phyloP scores from a whole-genome alignment of 2,888 invertebrate species.

The Ophraella communa region DNA sequence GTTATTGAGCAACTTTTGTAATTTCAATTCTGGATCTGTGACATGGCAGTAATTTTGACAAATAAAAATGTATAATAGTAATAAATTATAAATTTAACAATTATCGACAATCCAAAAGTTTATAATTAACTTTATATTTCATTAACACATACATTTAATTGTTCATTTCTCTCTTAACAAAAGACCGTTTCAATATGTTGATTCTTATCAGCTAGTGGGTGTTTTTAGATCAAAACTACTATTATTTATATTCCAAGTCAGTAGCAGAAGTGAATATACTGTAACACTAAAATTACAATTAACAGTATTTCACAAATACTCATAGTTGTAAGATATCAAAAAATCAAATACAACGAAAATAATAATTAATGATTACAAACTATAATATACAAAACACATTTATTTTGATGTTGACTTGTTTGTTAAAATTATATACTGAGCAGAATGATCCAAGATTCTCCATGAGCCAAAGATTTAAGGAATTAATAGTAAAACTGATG shows the following conservation, averaged over 20 bases:
- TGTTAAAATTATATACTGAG: neutral
- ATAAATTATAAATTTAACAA: too few species aligned
- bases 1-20: too few species aligned
- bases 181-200: too few species aligned
- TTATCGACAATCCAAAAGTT: neutral
- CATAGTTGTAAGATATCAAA: constrained; percentile 14
- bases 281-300: neutral
- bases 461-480: too few species aligned
- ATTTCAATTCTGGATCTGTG: too few species aligned
- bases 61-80: too few species aligned
- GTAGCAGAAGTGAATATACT: neutral
- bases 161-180: neutral
- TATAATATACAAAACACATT: neutral
- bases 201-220: too few species aligned
- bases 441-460: too few species aligned
- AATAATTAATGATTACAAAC: neutral
- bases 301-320: constrained; percentile 16
- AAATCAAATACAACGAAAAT: neutral
- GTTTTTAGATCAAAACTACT: too few species aligned
- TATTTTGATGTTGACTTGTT: neutral
- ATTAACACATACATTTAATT: neutral
- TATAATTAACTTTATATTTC: neutral
- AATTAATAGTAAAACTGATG: too few species aligned
- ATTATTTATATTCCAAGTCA: too few species aligned
- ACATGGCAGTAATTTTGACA: too few species aligned